Conservation (phyloP, 1,140 invertebrate genomes). For the Zaprionus taronus region DNA sequence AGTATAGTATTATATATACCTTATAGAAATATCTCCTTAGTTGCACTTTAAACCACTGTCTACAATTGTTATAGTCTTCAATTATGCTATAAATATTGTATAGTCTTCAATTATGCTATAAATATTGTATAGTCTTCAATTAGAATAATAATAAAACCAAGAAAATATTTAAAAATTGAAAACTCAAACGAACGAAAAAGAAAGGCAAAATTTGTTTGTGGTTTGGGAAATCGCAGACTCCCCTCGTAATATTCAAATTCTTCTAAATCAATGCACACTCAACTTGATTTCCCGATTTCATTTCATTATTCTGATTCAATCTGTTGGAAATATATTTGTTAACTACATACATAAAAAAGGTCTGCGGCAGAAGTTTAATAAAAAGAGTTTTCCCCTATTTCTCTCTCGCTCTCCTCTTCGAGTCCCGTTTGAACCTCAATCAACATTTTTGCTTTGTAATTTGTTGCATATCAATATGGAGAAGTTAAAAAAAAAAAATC, state of each 20-base stretch:
- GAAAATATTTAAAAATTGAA: too few relatives aligned
- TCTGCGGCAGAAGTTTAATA: neutral
- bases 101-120: too few relatives aligned
- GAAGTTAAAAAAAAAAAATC: neutral
- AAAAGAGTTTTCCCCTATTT: neutral
- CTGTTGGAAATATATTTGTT: conserved; percentile 1
- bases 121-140: too few relatives aligned
- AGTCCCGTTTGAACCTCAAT: neutral
- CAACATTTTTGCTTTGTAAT: conserved; percentile 4
- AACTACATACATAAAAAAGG: neutral
- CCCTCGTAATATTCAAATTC: neutral
- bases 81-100: too few relatives aligned
- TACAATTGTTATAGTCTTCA: too few relatives aligned
- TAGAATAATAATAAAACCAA: too few relatives aligned
- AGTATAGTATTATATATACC: too few relatives aligned
- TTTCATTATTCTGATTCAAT: conserved; percentile 5
- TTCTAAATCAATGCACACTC: neutral
- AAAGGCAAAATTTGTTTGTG: too few relatives aligned
- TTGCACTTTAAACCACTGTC: too few relatives aligned
- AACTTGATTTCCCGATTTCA: neutral
- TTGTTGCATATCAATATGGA: conserved; percentile 10
- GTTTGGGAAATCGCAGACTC: neutral
- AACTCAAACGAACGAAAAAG: neutral
- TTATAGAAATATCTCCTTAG: too few relatives aligned
- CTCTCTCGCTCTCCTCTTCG: neutral